phyloP scores from a whole-genome alignment of 2,797 vertebrate species.

The Paramormyrops hopkinsi region DNA sequence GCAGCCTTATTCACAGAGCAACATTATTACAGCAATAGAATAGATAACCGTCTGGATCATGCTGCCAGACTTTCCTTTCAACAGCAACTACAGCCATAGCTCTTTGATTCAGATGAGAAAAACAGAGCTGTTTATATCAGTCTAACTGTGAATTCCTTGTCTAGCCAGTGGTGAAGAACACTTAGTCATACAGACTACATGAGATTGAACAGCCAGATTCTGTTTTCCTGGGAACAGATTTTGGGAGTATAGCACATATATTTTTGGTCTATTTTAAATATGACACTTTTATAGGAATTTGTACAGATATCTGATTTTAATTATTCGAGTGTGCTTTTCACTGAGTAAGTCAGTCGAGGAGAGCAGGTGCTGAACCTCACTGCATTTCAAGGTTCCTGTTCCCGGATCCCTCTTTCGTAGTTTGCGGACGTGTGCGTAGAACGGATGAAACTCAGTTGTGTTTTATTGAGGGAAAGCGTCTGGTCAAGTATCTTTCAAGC shows the following conservation, averaged over 20 bases:
- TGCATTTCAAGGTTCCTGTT: background rate
- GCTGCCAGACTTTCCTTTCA: background rate
- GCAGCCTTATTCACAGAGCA: background rate
- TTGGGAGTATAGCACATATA: slow-evolving; percentile 30
- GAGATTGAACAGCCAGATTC: slow-evolving; percentile 1
- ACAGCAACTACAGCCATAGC: background rate
- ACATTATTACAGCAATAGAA: slow-evolving; percentile 2
- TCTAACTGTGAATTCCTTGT: slow-evolving; percentile 2
- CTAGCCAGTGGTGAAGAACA: background rate
- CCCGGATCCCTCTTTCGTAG: background rate
- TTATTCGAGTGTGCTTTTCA: slow-evolving; percentile 37
- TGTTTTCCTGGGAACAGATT: background rate
- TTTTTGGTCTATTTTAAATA: slow-evolving; percentile 45
- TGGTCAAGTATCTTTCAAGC: background rate
- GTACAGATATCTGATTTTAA: slow-evolving; percentile 39
- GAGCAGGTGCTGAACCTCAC: background rate
- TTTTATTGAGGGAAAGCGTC: background rate
- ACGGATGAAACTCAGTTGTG: background rate
- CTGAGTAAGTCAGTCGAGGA: background rate
- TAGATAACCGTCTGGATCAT: background rate
- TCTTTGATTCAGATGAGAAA: slow-evolving; percentile 9
- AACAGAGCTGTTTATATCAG: background rate
- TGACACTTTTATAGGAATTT: slow-evolving; percentile 47
- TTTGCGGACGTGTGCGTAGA: background rate
- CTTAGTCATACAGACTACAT: background rate